Evolutionary conservation across 1,140 invertebrate species (phyloP), one percentile per base, ranked within the genome.

Genomic region (Cyclina sinensis): DNA sequence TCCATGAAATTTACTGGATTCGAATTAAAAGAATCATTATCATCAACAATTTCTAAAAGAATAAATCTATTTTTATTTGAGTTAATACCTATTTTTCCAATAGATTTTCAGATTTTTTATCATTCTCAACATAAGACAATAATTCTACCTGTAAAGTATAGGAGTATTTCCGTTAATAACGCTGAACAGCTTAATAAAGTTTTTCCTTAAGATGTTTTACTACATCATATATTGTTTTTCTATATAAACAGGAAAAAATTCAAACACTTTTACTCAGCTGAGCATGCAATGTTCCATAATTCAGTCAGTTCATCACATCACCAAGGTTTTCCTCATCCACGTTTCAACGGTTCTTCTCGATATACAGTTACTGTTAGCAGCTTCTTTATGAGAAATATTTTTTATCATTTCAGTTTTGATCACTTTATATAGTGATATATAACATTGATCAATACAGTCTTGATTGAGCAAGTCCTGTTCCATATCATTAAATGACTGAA

Each of bases 1-100:
- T 65, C 7, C 46, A 65, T 24, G 5, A 65, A n/a, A 39, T 43
- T 3, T 65, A 65, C 35, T 39, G 37, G 79, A n/a, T 62, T 27
- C 7, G 3, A 62, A 62, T 39, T 24, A n/a, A 59, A 3, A 14
- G 27, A 54, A 32, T 32, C 79, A 82, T 65, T 43, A 14, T n/a
- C 59, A 37, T 76, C 27, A 54, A 74, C 21, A 86, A 88, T 70
- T 73, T 87, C 85, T 32, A 78, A 68, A 27, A 37, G 59, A 21
- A 82, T 82, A 21, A 18, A 3, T 16, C n/a, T 48, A 24, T 48
- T 48, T 27, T 54, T 79, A 54, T 14, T 57, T 11, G 51, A 62
- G 21, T 35, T 1, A 39, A 62, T 27, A 59, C 79, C 51, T n/a
- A 82, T 27, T 46, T 65, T 82, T 14, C 79, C 79, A 37, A 82